A percentile compares a stretch with the other conserved stretches of the same genome.
Evolutionary conservation across 2,797 vertebrate species (phyloP).

Genomic region (Melanogrammus aeglefinus): DNA sequence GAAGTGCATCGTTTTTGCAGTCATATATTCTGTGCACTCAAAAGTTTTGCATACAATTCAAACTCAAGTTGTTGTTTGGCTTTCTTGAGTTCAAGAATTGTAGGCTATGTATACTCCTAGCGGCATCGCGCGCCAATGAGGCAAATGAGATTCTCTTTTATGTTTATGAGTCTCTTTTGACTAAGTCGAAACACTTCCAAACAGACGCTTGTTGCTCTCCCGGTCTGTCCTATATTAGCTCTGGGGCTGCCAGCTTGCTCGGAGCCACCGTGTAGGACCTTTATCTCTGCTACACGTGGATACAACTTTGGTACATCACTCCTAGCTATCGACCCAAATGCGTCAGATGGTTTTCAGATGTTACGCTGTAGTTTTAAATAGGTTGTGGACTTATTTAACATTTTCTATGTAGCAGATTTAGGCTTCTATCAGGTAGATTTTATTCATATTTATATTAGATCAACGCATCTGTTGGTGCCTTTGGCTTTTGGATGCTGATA

Average conservation of each 20-base stretch:
- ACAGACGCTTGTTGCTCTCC: constrained; percentile 25
- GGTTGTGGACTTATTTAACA: neutral
- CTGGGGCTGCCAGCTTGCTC: constrained; percentile 37
- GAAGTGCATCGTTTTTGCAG: neutral
- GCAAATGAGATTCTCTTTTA: constrained; percentile 1
- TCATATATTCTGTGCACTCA: neutral
- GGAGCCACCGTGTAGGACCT: constrained; percentile 36
- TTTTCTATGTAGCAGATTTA: neutral
- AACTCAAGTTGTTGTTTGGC: neutral
- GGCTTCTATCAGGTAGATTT: neutral
- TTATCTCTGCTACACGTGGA: constrained; percentile 47
- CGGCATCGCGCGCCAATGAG: neutral
- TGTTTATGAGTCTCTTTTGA: constrained; percentile 17
- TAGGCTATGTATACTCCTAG: neutral
- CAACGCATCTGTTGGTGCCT: neutral
- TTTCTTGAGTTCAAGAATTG: neutral
- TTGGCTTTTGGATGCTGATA: neutral
- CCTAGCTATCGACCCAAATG: constrained; percentile 36
- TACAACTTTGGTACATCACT: constrained; percentile 32
- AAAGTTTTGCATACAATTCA: neutral
- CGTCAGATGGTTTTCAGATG: constrained; percentile 30
- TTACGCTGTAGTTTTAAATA: constrained; percentile 10
- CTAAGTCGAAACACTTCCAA: neutral
- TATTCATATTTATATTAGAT: neutral
- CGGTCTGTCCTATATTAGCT: constrained; percentile 38